A percentile compares a stretch with the other conserved stretches of the same genome.
Conservation (phyloP, 2,797 vertebrate genomes). For the Gadopsis bispinosus region DNA sequence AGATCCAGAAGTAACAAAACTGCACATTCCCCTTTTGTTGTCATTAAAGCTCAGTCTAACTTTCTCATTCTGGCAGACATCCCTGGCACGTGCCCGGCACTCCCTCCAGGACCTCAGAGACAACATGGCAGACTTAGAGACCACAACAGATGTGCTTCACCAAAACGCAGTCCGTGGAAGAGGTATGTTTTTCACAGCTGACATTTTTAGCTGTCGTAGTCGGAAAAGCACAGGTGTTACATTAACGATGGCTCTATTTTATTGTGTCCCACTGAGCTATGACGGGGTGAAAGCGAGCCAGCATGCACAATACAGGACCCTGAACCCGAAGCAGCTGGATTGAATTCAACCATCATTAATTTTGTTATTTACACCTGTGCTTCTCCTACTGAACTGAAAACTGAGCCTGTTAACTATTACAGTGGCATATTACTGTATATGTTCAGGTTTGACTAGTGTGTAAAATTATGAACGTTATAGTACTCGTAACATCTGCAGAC, state of each 20-base stretch:
- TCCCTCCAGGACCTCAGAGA: neutral
- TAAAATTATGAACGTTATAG: neutral
- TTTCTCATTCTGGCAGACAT: conserved; percentile 2
- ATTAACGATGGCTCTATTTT: neutral
- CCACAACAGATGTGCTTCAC: neutral
- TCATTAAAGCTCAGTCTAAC: neutral
- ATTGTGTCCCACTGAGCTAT: neutral
- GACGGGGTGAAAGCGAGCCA: neutral
- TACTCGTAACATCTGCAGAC: neutral
- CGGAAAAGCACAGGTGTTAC: neutral
- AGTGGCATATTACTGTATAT: neutral
- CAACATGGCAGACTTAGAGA: neutral
- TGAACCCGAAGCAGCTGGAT: neutral
- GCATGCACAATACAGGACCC: neutral
- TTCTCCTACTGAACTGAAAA: neutral
- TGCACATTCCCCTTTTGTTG: neutral
- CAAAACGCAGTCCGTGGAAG: neutral
- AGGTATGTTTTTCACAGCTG: conserved; percentile 18
- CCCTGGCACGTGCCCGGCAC: neutral
- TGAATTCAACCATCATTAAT: neutral
- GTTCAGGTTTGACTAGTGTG: neutral
- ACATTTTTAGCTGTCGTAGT: neutral
- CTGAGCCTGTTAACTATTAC: neutral
- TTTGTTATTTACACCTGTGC: neutral
- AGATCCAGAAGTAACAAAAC: neutral